phyloP scores from a whole-genome alignment of 2,113 vertebrate genomes.

The Tetrax tetrax region DNA sequence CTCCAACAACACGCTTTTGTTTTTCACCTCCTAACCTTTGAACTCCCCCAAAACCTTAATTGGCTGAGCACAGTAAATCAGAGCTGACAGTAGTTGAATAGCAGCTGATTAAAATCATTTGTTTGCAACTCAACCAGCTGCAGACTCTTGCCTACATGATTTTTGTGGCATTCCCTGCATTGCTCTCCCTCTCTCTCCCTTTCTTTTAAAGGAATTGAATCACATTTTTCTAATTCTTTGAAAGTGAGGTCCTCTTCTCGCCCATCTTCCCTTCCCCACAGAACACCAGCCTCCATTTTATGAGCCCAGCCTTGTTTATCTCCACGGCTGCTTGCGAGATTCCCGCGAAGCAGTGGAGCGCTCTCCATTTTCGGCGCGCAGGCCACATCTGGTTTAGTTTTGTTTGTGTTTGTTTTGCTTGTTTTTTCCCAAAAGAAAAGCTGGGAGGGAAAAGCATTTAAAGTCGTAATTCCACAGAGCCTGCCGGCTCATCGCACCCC shows the following conservation, averaged over 20 bases:
- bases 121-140: constrained; percentile 74
- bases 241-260: constrained; percentile 13
- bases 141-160: constrained; percentile 70
- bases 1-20: not conserved
- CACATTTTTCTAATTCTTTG: constrained; percentile 51
- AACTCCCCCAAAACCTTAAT: constrained; percentile 63
- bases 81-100: constrained; percentile 70
- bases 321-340: not conserved
- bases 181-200: not conserved
- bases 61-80: constrained; percentile 78
- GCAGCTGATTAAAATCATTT: constrained; percentile 81
- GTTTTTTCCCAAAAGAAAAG: not conserved
- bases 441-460: not conserved
- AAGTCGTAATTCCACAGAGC: not conserved
- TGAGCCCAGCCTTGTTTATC: constrained; percentile 28
- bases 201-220: constrained; percentile 46
- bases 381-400: constrained; percentile 39
- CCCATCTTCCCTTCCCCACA: not conserved
- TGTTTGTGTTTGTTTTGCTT: constrained; percentile 27
- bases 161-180: constrained; percentile 62
- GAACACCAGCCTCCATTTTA: not conserved
- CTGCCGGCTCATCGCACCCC: not conserved
- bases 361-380: not conserved
- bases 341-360: not conserved
- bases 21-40: constrained; percentile 58